Percentiles rank a stretch among this genome's conserved stretches.
phyloP scores from a whole-genome alignment of 1,140 invertebrate genomes.

The Triops longicaudatus region DNA sequence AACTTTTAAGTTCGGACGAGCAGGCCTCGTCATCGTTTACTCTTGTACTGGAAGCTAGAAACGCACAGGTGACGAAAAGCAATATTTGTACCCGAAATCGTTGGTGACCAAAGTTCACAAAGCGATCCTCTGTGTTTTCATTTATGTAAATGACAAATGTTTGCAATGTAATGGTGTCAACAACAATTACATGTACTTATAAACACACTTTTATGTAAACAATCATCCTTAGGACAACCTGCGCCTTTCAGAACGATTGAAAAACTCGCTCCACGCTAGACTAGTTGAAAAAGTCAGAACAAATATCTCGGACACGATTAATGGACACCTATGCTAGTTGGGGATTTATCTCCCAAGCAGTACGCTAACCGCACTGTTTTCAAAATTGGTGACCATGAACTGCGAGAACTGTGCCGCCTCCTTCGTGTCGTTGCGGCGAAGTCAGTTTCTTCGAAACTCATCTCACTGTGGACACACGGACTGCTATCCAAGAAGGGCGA shows the following conservation, averaged over 20 bases:
- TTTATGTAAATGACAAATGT: neutral
- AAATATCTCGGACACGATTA: neutral
- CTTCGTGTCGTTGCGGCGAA: neutral
- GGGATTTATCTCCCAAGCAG: neutral
- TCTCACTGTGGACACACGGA: slow-evolving; percentile 34
- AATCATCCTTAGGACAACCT: neutral
- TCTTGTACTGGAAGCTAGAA: neutral
- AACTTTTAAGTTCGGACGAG: slow-evolving; percentile 12
- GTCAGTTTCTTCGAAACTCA: slow-evolving; percentile 35
- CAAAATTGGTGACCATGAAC: neutral
- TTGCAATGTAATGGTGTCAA: neutral
- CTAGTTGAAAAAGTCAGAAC: neutral
- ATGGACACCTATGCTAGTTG: neutral
- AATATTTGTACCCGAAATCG: neutral
- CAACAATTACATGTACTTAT: neutral
- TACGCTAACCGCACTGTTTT: neutral
- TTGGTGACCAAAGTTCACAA: neutral
- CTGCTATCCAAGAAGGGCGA: slow-evolving; percentile 22
- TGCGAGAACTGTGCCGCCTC: slow-evolving; percentile 19
- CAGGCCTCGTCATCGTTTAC: neutral
- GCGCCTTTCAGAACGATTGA: neutral
- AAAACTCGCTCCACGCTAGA: neutral
- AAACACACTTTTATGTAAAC: neutral
- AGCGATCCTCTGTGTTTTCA: neutral
- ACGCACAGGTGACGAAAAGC: neutral